A percentile compares a stretch with the other conserved stretches of the same genome.
phyloP scores from a whole-genome alignment of 2,888 invertebrate genomes.

The Palloptera scutellata region DNA sequence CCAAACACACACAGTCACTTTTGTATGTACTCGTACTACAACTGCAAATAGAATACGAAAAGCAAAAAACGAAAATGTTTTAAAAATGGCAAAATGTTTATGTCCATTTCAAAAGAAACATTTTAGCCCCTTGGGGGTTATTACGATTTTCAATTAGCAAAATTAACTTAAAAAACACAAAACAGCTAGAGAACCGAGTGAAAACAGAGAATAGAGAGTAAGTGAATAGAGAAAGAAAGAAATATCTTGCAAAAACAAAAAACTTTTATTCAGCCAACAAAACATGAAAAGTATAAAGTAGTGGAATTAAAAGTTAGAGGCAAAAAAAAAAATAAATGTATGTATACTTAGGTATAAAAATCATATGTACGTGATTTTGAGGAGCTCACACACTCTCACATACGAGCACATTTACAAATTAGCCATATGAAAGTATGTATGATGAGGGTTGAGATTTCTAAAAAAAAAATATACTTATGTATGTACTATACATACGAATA shows the following conservation, averaged over 20 bases:
- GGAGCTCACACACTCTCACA: neutral
- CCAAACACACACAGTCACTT: constrained; percentile 17
- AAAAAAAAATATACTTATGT: neutral
- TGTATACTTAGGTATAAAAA: no score
- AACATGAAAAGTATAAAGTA: neutral
- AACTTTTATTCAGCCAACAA: constrained; percentile 2
- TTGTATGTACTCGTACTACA: constrained; percentile 18
- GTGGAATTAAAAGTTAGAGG: constrained; percentile 3
- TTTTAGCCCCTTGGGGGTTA: constrained; percentile 52
- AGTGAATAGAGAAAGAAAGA: neutral
- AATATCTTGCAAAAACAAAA: neutral
- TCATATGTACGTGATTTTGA: neutral
- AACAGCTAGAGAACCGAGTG: constrained; percentile 3
- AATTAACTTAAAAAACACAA: constrained; percentile 50
- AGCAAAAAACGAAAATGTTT: no score
- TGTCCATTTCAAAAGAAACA: constrained; percentile 38
- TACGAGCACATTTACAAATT: neutral
- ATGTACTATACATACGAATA: no score
- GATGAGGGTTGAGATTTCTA: neutral
- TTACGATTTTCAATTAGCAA: constrained; percentile 63
- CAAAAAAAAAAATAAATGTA: no score
- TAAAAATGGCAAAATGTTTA: constrained; percentile 5
- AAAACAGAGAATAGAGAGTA: neutral
- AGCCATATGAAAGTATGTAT: neutral
- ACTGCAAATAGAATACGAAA: constrained; percentile 30